Evolutionary conservation across 2,113 vertebrate species (phyloP), one percentile per base, ranked within the genome.

Genomic region (Edolisoma coerulescens): DNA sequence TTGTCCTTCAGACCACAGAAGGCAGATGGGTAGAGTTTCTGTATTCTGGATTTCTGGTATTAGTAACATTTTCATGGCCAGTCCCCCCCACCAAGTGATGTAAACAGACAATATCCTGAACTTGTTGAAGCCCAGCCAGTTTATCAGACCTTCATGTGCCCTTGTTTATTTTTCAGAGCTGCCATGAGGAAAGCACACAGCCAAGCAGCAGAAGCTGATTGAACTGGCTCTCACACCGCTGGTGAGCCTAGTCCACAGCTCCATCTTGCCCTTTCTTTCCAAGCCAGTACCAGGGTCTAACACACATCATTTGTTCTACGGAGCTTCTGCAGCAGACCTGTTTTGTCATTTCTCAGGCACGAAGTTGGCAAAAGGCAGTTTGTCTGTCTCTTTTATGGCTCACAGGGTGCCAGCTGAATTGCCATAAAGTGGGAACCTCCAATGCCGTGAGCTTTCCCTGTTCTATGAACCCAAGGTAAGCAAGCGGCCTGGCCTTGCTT

Each of bases 221-320:
- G 63, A 76, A 70, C 67, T 37, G 74, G 33, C 9, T 68, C 32
- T 60, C 70, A 79, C 6, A 8, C 9, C 0, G 0, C 54, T 65
- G 37, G 9, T 16, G 24, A 87, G 14, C 28, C 67, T 50, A 42
- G 23, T 54, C 21, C 53, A 80, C 76, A 90, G 28, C 28, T 88
- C 17, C 19, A 6, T 24, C 50, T 54, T 61, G 45, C 23, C 28
- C 15, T 83, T 78, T 15, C 42, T 91, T 87, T 68, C 42, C 35
- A 91, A 85, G 35, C 2, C 39, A 35, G 13, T 37, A 47, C 3
- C 17, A 41, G 17, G 27, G 9, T 63, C n/a, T 74, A 74, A 54
- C 0, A 0, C n/a, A 47, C 22, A 4, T 16, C 30, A 50, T 27
- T 68, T 74, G 39, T 63, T 35, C 47, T 63, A 10, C 0, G 2